Percentiles rank a stretch among this genome's conserved stretches.
phyloP scores from a whole-genome alignment of 2,888 invertebrate genomes.

The Charanyca ferruginea region DNA sequence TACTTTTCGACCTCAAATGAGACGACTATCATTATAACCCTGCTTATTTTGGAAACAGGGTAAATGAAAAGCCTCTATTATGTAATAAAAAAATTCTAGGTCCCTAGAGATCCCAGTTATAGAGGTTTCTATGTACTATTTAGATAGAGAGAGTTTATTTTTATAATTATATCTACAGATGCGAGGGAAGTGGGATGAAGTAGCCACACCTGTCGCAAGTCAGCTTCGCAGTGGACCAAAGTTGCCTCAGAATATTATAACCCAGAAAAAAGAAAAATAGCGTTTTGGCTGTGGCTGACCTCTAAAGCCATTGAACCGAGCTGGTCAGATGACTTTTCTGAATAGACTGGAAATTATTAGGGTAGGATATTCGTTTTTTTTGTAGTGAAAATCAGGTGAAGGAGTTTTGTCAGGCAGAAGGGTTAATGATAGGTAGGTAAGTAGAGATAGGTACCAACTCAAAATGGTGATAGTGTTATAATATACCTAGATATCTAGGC shows the following conservation, averaged over 20 bases:
- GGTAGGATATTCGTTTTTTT: background rate
- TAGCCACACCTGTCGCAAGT: background rate
- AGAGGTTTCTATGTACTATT: no score
- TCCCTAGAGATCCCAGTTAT: no score
- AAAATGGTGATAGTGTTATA: no score
- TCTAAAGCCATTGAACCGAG: background rate
- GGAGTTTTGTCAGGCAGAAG: background rate
- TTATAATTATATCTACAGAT: constrained; percentile 3
- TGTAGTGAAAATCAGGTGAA: background rate
- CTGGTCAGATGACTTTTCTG: background rate
- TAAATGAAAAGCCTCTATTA: no score
- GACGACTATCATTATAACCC: no score
- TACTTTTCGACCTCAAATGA: no score
- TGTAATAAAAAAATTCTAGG: no score
- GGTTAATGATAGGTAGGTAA: no score
- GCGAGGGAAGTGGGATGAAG: background rate
- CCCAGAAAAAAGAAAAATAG: constrained; percentile 18
- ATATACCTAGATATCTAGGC: no score
- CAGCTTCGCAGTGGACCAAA: constrained; percentile 7
- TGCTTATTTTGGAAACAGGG: no score
- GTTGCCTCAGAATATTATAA: background rate
- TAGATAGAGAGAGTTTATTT: background rate
- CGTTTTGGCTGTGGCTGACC: background rate
- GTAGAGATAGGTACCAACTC: no score
- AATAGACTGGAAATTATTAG: background rate